Evolutionary conservation across 2,888 invertebrate species (phyloP).

Genomic region (Sphecodes monilicornis): DNA sequence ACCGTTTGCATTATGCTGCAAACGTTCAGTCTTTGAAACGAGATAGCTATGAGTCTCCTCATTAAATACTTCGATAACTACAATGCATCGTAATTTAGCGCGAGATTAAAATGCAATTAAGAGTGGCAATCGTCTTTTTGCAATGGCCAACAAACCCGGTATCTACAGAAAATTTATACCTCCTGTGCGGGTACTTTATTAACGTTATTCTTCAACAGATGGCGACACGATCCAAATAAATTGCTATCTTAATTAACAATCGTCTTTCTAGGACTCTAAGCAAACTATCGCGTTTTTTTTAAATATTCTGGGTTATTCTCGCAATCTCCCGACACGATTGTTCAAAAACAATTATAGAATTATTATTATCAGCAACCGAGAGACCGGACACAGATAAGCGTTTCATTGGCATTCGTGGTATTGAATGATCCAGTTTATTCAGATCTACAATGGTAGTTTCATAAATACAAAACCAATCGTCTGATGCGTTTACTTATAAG

Average conservation of each 20-base stretch:
- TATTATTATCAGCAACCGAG: no score
- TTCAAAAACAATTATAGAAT: no score
- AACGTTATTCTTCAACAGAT: constrained; percentile 23
- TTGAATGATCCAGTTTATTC: constrained; percentile 63
- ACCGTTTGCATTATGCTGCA: neutral
- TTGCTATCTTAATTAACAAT: neutral
- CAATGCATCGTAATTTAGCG: neutral
- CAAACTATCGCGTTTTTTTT: neutral
- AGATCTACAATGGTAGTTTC: constrained; percentile 49
- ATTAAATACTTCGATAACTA: neutral
- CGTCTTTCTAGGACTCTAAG: no score
- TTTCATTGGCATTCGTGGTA: constrained; percentile 29
- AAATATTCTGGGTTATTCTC: neutral
- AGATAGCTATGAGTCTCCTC: neutral
- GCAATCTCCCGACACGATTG: neutral
- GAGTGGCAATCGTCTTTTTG: neutral
- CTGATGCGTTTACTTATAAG: constrained; percentile 10
- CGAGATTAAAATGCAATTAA: no score
- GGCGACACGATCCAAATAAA: constrained; percentile 37
- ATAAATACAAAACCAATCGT: constrained; percentile 38
- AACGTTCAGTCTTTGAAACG: neutral
- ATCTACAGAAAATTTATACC: neutral
- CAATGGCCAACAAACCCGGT: constrained; percentile 24
- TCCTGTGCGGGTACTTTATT: neutral
- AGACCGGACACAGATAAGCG: neutral